Base-by-base conservation (phyloP, 1,140 invertebrate species). In the Drosophila sproati region DNA sequence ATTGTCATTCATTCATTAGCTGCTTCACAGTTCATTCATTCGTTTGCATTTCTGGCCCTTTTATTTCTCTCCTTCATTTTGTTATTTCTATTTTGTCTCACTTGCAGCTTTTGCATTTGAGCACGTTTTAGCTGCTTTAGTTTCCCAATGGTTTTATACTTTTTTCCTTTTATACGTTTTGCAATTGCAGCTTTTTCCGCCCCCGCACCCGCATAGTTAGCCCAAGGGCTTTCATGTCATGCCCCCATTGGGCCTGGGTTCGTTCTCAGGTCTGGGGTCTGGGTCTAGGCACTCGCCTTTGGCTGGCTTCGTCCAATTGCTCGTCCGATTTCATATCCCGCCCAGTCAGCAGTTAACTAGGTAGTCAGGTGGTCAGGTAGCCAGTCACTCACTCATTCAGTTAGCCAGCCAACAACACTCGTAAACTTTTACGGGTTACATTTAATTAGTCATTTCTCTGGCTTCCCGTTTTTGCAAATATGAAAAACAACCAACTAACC, bases 361-460 rank as follows among this genome's bases (percentile, higher is more conserved):
- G 68, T 66, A 35, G 35, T 6, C 35, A 34, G 41, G 20, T 20
- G 20, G 20, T 20, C 20, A 20, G 20, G 20, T 20, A 20, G 20
- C 20, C 20, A 20, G 20, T 37, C 39, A 31, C 3, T 28, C 32
- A 35, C n/a, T 8, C 62, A 29, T 43, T 72, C 72, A 75, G 66
- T 78, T 64, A 62, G 77, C 64, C 70, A 60, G 62, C 55, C 56
- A 12, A 28, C 20, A 48, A 32, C 78, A 79, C 79, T 82, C 83
- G 83, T 88, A 72, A 88, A 89, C 85, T 89, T 89, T 89, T 79
- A 81, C 85, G 75, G 80, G 66, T 80, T 85, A 89, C 73, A 89
- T 89, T 89, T 89, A 89, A 89, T 89, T 89, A 89, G 85, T 78
- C 86, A 89, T 76, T 89, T 85, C 72, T 89, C 64, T 76, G 85